Percentiles rank a stretch among this genome's conserved stretches.
Evolutionary conservation across 2,113 vertebrate species (phyloP).

Genomic region (Notechis scutatus): DNA sequence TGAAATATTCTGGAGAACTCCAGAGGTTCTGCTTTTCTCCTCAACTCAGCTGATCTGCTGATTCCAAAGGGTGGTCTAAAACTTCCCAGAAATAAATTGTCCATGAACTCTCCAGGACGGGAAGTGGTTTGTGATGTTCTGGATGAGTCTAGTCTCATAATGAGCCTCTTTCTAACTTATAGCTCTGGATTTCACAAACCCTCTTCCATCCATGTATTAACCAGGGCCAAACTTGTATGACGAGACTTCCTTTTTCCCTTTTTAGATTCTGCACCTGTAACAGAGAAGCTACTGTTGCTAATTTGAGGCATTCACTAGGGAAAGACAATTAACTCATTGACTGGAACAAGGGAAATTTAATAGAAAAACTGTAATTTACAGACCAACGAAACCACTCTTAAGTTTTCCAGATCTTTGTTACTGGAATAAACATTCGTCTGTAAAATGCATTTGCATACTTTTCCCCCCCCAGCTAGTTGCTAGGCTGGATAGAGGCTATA

Average conservation of each 20-base stretch:
- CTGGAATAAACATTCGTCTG: neutral
- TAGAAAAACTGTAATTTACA: neutral
- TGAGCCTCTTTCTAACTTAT: neutral
- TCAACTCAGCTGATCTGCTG: neutral
- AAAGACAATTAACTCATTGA: neutral
- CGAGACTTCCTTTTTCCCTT: neutral
- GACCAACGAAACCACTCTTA: neutral
- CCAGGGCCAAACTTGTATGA: neutral
- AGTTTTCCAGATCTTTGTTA: neutral
- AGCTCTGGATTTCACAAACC: neutral
- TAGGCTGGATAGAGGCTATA: neutral
- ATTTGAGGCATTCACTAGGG: neutral
- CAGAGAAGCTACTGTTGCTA: slow-evolving; percentile 1
- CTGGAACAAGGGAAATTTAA: slow-evolving; percentile 7
- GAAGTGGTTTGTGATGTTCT: neutral
- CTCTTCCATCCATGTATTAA: neutral
- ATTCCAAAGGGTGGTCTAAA: neutral
- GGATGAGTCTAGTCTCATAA: neutral
- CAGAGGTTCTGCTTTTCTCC: neutral
- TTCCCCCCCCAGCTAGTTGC: neutral
- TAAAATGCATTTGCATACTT: neutral
- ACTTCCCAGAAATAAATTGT: neutral
- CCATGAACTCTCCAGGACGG: neutral
- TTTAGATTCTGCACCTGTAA: neutral
- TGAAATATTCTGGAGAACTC: neutral